Evolutionary conservation across 2,888 invertebrate species (phyloP), one percentile per base, ranked within the genome.

Genomic region (Teleogryllus oceanicus): DNA sequence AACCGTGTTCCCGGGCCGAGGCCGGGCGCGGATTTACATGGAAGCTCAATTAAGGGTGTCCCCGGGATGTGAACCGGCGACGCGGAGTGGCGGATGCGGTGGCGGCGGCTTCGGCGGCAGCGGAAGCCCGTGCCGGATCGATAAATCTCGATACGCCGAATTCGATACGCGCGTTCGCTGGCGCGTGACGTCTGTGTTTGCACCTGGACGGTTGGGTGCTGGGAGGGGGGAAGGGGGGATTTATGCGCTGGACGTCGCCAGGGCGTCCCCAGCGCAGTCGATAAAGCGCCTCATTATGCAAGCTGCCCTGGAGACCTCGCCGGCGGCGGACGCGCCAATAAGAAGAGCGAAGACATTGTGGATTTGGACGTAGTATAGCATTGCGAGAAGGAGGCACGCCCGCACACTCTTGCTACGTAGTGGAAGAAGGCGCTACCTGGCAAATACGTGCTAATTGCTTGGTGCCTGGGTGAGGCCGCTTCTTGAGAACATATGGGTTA

Each of bases 61-160:
- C 13, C 62, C 62, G 62, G 62, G 62, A 62, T 62, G n/a, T n/a
- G 62, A 62, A 62, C 62, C 62, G n/a, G 62, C 62, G n/a, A 62
- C n/a, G 62, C 62, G 13, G 16, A n/a, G 62, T 62, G 16, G 62
- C 62, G n/a, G 62, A 62, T 62, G 62, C 16, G 62, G 62, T 62
- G 13, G 62, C 62, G 62, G 13, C 62, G 62, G 62, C 62, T 62
- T 62, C 16, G 62, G 62, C n/a, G n/a, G 62, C 62, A 18, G 16
- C 62, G 62, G 62, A 62, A 62, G 62, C 62, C 62, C 62, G n/a
- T 62, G 62, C 37, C 37, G 37, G 37, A 37, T 37, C 37, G 37
- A 37, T 37, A 37, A 62, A 62, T 62, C 62, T 62, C 62, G 62
- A 62, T 18, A n/a, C 62, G n/a, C 62, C 62, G 16, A n/a, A 62